These are phyloP conservation scores for Harpagoxenus sublaevis DNA, from an alignment of 2,888 invertebrate species.

Conservation along the genomic window DNA sequence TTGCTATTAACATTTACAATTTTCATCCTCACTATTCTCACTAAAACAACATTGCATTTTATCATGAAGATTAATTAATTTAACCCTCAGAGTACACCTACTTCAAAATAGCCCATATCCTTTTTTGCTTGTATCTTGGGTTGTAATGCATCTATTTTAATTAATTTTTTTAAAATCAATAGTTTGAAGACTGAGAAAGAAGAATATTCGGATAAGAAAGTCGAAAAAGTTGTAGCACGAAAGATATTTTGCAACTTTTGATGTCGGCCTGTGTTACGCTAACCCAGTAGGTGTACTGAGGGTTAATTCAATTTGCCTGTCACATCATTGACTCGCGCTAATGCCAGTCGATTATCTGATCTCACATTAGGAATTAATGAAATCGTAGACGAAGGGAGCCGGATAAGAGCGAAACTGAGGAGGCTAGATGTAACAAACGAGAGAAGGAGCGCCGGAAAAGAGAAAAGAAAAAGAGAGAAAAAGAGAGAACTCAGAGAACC, in stretches of 20 bases:
- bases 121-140: no score
- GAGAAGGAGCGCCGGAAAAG: constrained; percentile 53
- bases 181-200: no score
- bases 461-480: constrained; percentile 18
- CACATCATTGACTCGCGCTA: not conserved
- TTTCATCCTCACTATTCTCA: not conserved
- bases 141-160: no score
- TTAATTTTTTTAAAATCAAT: no score
- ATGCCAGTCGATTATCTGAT: not conserved
- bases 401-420: not conserved
- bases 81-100: not conserved
- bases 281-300: no score
- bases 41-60: not conserved
- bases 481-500: constrained; percentile 24
- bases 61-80: not conserved
- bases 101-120: no score
- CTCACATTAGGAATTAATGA: not conserved
- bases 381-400: not conserved
- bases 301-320: not conserved
- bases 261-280: no score
- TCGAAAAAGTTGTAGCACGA: no score
- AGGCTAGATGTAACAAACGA: constrained; percentile 26
- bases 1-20: not conserved
- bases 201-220: no score
- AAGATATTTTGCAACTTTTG: no score